Base-by-base conservation (phyloP, 2,113 vertebrate species). In the Triplophysa tibetana region DNA sequence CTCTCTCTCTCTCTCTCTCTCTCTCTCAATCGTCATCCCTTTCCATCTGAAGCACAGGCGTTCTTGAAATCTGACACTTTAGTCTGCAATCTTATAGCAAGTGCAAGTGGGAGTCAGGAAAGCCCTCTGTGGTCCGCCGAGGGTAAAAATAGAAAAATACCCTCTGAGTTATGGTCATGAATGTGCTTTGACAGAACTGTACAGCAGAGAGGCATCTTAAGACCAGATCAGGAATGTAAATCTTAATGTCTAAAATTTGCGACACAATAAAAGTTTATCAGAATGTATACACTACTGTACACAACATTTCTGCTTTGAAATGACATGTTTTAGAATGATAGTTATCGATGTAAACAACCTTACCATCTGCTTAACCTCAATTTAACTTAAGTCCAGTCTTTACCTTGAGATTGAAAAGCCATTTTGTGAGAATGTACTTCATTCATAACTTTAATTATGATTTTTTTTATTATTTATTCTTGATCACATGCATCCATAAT, bases 81-180 rank as follows among this genome's bases (percentile, higher is more conserved):
- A 7, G 8, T 70, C 1, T 26, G 17, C 24, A 56, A 23, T 56
- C 24, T 29, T 11, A 17, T 29, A 29, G 14, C 52, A 16, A 56
- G 17, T 56, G 52, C 17, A 8, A 2, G 7, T 19, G 52, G 52
- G 17, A 56, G 16, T 56, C 52, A 19, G 54, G 54, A 58, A 58
- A 58, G 54, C 54, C 54, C 54, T 58, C n/a, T 2, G 4, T 19
- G 21, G 19, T 21, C 19, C 6, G 19, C 7, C 48, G 52, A 33
- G 21, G 68, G 83, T 79, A 78, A 70, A 52, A 66, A 79, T 81
- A 85, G 83, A 74, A 67, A 38, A 38, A 43, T 19, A 62, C 52
- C 70, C 24, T 8, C 69, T 80, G 70, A 69, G 29, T 78, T 74
- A 82, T 80, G 78, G 66, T 70, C 56, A 83, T 72, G 78, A 80